Base-by-base conservation (phyloP, 2,888 invertebrate species). In the Papilio gigon region DNA sequence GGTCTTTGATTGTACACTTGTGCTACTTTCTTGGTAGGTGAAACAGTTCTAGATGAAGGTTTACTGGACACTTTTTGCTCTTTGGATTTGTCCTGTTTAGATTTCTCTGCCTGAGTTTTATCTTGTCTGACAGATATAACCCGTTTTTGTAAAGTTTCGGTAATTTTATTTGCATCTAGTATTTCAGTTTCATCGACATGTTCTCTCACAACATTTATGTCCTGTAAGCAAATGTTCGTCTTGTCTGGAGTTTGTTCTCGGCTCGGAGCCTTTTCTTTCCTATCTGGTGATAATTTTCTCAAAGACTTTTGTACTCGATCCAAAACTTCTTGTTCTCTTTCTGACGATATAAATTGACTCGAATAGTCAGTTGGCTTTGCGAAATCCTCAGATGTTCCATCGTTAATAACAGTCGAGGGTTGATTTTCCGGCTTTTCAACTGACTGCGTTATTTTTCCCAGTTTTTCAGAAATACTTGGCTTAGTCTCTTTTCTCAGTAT, bases 221-320 rank as follows among this genome's bases (percentile, higher is more conserved):
- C 84, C 53, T 81, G 78, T 61, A 86, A 76, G 66, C 84, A 84
- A 11, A 84, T 84, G 40, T 78, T 84, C 12, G 78, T 79, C 78
- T 87, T 88, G 12, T 72, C 74, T 20, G 84, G 84, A 71, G 82
- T 87, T 58, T 73, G 83, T 58, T 85, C 86, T 22, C 84, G 80
- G 70, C 79, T 84, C 0, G 85, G 84, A 37, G 85, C 84, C 65
- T 78, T 84, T 64, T 82, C 79, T 65, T 79, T 86, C 12, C 87
- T 84, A 30, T 85, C 84, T 0, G 90, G 90, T n/a, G 91, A 92
- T 17, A 89, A 73, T 73, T 86, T 90, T 73, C 88, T 80, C 4
- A 88, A 76, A 17, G 89, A 89, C 62, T 86, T 86, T 75, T 90
- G 86, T 4, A 90, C 89, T 75, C 80, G 84, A 59, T 89, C 84